A percentile compares a stretch with the other conserved stretches of the same genome.
These are phyloP conservation scores for Panthera uncia DNA, from an alignment of 2,113 vertebrate species.

Conservation along the genomic window DNA sequence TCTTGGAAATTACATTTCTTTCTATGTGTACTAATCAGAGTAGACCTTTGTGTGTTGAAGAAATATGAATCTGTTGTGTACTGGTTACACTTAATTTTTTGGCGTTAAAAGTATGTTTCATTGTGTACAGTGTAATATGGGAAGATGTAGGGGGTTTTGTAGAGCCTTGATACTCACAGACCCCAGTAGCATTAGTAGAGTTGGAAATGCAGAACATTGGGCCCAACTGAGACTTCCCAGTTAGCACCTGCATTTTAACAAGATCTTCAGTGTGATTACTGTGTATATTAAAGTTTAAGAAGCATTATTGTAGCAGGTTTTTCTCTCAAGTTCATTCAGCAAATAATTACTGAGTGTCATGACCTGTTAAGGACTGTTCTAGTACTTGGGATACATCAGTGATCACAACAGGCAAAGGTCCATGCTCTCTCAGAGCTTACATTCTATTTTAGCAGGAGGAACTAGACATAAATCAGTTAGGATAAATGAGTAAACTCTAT, in stretches of 20 bases:
- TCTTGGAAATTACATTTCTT: constrained; percentile 28
- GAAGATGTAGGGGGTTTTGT: not conserved
- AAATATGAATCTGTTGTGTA: not conserved
- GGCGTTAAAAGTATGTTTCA: not conserved
- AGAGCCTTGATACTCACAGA: not conserved
- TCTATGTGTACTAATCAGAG: not conserved
- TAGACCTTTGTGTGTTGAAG: constrained; percentile 11
- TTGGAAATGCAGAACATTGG: not conserved
- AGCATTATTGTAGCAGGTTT: not conserved
- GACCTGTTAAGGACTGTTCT: not conserved
- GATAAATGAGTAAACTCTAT: not conserved
- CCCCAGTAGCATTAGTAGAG: not conserved
- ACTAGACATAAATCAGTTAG: not conserved
- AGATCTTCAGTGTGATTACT: not conserved
- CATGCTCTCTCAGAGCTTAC: not conserved
- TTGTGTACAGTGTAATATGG: not conserved
- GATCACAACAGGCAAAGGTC: not conserved
- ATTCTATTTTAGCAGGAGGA: not conserved
- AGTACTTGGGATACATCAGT: not conserved
- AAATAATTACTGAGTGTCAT: not conserved
- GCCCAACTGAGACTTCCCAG: not conserved
- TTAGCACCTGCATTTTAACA: constrained; percentile 26
- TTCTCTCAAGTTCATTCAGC: constrained; percentile 8
- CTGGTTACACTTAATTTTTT: not conserved
- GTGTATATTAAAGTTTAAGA: not conserved